phyloP scores from a whole-genome alignment of 2,113 vertebrate species.

The Martes martes region DNA sequence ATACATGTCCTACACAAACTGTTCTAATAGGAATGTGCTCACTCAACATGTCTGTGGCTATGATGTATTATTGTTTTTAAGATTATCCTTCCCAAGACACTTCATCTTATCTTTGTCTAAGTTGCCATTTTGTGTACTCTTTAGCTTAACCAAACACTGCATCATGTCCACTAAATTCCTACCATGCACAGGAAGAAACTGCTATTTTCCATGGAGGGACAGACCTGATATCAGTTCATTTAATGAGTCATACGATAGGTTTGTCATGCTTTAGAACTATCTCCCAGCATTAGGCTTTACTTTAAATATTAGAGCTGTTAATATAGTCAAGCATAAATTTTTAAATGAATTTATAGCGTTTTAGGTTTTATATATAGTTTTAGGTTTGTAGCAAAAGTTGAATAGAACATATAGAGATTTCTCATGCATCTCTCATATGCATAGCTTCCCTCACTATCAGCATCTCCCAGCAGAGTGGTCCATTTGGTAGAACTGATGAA shows the following conservation, averaged over 20 bases:
- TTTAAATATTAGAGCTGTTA: conserved; percentile 36
- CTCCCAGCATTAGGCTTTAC: background rate
- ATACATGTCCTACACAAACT: background rate
- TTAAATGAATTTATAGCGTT: conserved; percentile 25
- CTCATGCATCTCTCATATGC: background rate
- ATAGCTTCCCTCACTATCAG: background rate
- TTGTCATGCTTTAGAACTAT: background rate
- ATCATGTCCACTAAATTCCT: background rate
- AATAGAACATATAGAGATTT: background rate
- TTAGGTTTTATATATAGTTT: no score
- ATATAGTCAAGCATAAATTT: background rate
- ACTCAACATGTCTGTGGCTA: background rate
- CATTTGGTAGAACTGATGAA: background rate
- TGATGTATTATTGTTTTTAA: background rate
- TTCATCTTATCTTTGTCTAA: background rate
- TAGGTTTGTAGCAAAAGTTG: background rate
- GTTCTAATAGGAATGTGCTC: background rate
- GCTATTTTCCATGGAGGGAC: background rate
- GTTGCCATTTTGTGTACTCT: background rate
- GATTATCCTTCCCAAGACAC: background rate
- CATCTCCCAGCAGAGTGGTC: background rate
- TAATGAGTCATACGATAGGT: background rate
- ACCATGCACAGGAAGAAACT: background rate
- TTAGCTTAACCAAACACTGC: background rate
- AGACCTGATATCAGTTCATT: background rate